phyloP scores from a whole-genome alignment of 2,797 vertebrate species.

The Myoxocephalus aenaeus region DNA sequence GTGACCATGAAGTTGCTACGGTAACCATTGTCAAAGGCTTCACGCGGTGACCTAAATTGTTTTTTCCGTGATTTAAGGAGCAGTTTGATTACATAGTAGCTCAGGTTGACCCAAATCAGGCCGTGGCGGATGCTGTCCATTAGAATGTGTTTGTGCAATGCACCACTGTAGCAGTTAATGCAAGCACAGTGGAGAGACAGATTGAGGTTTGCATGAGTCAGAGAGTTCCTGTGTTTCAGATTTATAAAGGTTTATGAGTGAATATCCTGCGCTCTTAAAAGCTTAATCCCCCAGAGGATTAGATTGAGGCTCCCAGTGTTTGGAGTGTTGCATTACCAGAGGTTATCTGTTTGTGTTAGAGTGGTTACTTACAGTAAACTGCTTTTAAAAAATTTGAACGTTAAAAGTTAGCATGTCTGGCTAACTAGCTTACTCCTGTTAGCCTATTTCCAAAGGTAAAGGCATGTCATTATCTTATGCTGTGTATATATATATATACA shows the following conservation, averaged over 20 bases:
- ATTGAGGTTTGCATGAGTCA: slow-evolving; percentile 72
- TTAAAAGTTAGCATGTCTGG: background rate
- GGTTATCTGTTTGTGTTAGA: slow-evolving; percentile 14
- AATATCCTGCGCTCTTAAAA: slow-evolving; percentile 73
- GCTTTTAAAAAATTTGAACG: background rate
- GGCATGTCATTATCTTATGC: too few species aligned
- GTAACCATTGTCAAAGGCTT: slow-evolving; percentile 12
- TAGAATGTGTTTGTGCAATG: slow-evolving; percentile 18
- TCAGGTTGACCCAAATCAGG: slow-evolving; percentile 28
- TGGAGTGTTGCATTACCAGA: slow-evolving; percentile 40
- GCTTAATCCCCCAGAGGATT: slow-evolving; percentile 77
- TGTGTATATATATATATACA: too few species aligned
- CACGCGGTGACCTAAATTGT: slow-evolving; percentile 12
- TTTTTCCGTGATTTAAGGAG: slow-evolving; percentile 8
- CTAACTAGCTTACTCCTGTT: too few species aligned
- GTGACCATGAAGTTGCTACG: slow-evolving; percentile 21
- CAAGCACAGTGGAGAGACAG: slow-evolving; percentile 52
- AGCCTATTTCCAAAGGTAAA: too few species aligned
- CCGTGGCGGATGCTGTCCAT: slow-evolving; percentile 12
- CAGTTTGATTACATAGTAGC: slow-evolving; percentile 10
- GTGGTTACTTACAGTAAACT: slow-evolving; percentile 31
- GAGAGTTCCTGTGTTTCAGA: slow-evolving; percentile 71
- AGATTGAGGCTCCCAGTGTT: slow-evolving; percentile 56
- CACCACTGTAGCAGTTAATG: slow-evolving; percentile 13
- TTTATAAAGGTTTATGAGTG: slow-evolving; percentile 76